These are phyloP conservation scores for Phataginus tricuspis DNA, from an alignment of 2,797 vertebrate species.

Conservation along the genomic window DNA sequence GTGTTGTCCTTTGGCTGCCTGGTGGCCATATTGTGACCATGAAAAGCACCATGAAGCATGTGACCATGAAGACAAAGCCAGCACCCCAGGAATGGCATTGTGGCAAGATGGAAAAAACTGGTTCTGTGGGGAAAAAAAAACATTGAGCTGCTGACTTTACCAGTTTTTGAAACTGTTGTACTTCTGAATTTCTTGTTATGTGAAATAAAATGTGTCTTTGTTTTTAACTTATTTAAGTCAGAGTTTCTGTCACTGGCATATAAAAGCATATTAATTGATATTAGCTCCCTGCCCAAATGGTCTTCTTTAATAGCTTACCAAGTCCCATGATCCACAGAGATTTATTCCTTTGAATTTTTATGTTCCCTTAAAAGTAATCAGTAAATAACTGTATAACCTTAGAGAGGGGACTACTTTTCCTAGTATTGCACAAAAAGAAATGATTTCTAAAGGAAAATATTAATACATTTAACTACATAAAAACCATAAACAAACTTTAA, in stretches of 20 bases:
- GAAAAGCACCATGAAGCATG: neutral
- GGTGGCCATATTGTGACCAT: neutral
- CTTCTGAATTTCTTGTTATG: neutral
- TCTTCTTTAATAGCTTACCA: neutral
- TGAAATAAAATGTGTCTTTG: neutral
- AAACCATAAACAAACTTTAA: neutral
- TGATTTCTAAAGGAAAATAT: neutral
- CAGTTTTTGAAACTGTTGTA: neutral
- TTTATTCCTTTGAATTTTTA: neutral
- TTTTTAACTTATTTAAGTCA: constrained; percentile 5
- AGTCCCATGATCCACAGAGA: neutral
- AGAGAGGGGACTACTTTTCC: neutral
- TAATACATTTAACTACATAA: neutral
- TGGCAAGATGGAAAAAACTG: neutral
- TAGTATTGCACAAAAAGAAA: neutral
- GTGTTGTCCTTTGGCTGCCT: neutral
- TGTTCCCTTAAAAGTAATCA: neutral
- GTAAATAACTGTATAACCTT: neutral
- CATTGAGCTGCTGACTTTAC: neutral
- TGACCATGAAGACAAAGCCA: neutral
- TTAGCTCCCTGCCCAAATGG: neutral
- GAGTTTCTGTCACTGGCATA: neutral
- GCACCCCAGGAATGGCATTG: neutral
- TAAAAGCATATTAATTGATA: neutral
- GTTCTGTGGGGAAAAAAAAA: neutral